A percentile compares a stretch with the other conserved stretches of the same genome.
Conservation (phyloP, 2,797 vertebrate genomes). For the Merluccius polli region DNA sequence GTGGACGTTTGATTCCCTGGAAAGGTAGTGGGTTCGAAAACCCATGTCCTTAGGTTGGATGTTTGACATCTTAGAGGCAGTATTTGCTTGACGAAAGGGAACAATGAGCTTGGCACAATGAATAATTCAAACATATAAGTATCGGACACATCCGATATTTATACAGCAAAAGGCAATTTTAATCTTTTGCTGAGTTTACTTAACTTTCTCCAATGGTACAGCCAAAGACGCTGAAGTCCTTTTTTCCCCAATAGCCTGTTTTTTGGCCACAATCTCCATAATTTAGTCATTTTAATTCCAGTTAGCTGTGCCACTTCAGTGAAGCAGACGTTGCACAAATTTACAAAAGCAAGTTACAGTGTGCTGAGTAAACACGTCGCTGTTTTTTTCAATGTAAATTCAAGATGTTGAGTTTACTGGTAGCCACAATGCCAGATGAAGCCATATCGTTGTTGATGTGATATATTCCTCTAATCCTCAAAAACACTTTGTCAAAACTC, state of each 20-base stretch:
- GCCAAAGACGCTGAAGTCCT: neutral
- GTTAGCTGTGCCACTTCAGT: neutral
- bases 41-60: conserved; percentile 6
- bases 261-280: conserved; percentile 4
- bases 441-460: neutral
- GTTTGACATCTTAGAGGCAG: neutral
- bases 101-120: neutral
- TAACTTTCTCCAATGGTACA: neutral
- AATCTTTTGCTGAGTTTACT: conserved; percentile 10
- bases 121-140: neutral
- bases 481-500: neutral
- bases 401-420: neutral
- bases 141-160: neutral
- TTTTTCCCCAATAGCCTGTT: neutral
- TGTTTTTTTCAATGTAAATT: conserved; percentile 1
- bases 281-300: conserved; percentile 1
- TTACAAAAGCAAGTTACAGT: neutral
- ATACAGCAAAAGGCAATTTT: conserved; percentile 11
- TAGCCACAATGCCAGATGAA: neutral
- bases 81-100: neutral
- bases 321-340: conserved; percentile 6
- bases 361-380: neutral
- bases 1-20: neutral
- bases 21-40: neutral
- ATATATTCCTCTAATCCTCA: too few species aligned